Conservation (phyloP, 2,797 vertebrate genomes). For the Sebastes itinus region DNA sequence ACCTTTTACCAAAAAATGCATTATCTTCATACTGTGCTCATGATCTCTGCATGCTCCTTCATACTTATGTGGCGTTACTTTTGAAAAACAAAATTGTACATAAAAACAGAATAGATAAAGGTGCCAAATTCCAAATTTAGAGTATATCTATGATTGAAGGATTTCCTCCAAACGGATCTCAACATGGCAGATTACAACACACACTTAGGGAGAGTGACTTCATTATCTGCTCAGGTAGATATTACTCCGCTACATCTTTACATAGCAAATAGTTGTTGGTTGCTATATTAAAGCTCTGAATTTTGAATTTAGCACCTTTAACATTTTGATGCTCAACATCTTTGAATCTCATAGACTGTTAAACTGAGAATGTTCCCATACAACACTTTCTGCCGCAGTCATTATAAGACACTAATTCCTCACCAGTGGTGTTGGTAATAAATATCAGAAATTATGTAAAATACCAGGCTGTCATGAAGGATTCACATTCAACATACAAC, state of each 20-base stretch:
- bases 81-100: not conserved
- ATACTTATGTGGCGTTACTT: not conserved
- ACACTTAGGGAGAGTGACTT: not conserved
- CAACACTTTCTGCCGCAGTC: not conserved
- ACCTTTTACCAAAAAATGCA: not conserved
- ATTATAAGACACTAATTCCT: conserved; percentile 9
- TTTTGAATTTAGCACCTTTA: not conserved
- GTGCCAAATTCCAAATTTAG: not conserved
- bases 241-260: not conserved
- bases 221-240: not conserved
- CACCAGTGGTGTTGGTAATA: conserved; percentile 9
- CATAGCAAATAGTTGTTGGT: not conserved
- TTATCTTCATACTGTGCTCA: not conserved
- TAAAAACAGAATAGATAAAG: not conserved
- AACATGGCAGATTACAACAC: not conserved
- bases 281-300: not conserved
- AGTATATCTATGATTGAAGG: not conserved
- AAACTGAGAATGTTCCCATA: not conserved
- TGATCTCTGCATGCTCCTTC: not conserved
- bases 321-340: not conserved
- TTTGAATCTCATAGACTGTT: not conserved
- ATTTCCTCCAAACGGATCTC: not conserved
- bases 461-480: not conserved
- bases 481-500: conserved; percentile 8
- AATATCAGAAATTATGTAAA: not conserved